Percentiles rank a stretch among this genome's conserved stretches.
phyloP scores from a whole-genome alignment of 30 jellyfish, hydroid and myxozoan species.

The Mastigias papua region DNA sequence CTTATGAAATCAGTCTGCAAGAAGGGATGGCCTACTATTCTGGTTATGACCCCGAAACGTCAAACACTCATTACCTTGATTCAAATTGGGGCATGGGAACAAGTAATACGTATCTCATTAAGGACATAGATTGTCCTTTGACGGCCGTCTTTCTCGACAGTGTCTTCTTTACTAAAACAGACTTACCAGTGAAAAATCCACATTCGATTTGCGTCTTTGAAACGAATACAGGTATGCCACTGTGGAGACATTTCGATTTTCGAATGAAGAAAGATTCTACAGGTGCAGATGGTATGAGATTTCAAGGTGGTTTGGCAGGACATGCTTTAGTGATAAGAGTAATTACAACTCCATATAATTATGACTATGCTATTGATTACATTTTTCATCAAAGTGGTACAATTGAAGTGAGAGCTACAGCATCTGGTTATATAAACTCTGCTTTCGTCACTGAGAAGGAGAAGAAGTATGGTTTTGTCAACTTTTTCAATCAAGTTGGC shows the following conservation, averaged over 20 bases:
- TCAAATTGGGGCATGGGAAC: conserved; percentile 68
- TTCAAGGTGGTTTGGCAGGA: conserved; percentile 75
- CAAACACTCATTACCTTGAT: conserved; percentile 63
- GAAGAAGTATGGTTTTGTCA: conserved; percentile 66
- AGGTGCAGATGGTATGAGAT: conserved; percentile 27
- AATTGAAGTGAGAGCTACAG: conserved; percentile 68
- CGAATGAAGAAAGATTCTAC: conserved; percentile 23
- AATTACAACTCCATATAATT: conserved; percentile 67
- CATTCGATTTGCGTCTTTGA: conserved; percentile 77
- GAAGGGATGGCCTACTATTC: conserved; percentile 73
- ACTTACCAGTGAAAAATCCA: conserved; percentile 47
- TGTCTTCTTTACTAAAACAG: conserved; percentile 15
- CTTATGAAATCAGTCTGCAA: conserved; percentile 78
- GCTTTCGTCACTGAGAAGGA: conserved; percentile 37
- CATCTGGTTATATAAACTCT: conserved; percentile 76
- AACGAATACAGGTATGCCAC: conserved; percentile 68
- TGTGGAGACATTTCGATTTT: conserved; percentile 76
- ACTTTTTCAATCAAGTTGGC: conserved; percentile 50
- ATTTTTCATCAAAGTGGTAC: conserved; percentile 73
- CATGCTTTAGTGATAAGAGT: conserved; percentile 67
- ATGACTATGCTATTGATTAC: conserved; percentile 71
- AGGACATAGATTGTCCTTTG: conserved; percentile 74
- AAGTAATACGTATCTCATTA: conserved; percentile 44
- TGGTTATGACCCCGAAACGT: conserved; percentile 59
- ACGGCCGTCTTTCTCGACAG: conserved; percentile 64